phyloP scores from a whole-genome alignment of 2,113 vertebrate species.

The Crotalus horridus region DNA sequence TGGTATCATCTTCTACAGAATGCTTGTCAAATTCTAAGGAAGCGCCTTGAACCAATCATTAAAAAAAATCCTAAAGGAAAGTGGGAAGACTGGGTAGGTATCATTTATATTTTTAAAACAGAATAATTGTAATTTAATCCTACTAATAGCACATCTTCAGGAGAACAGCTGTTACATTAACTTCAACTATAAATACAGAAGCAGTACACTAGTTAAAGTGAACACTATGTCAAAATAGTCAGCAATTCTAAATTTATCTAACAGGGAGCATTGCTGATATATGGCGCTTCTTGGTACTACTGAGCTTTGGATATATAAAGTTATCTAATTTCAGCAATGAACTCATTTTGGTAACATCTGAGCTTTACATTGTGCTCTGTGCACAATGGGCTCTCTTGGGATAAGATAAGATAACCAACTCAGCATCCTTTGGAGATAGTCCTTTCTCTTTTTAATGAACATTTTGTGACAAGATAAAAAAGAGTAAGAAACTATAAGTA shows the following conservation, averaged over 20 bases:
- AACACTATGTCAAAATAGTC: background rate
- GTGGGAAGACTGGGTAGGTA: slow-evolving; percentile 84
- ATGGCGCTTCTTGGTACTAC: background rate
- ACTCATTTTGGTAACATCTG: background rate
- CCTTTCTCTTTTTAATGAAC: background rate
- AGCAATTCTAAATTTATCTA: background rate
- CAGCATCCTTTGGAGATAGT: background rate
- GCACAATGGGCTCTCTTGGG: background rate
- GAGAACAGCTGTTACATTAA: background rate
- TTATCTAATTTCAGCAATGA: background rate
- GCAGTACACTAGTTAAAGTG: background rate
- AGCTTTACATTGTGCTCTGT: background rate
- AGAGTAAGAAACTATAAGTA: background rate
- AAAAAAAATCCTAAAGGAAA: slow-evolving; percentile 72
- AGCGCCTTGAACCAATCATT: slow-evolving; percentile 76
- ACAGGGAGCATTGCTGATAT: background rate
- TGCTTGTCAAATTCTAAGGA: slow-evolving; percentile 80
- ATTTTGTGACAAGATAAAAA: background rate
- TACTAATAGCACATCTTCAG: background rate
- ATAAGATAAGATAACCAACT: background rate
- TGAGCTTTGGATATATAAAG: background rate
- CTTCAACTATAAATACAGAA: background rate
- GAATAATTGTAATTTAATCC: background rate
- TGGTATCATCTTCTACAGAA: slow-evolving; percentile 58
- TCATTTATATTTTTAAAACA: background rate